Base-by-base conservation (phyloP, 2,888 invertebrate species). In the Diloba caeruleocephala region DNA sequence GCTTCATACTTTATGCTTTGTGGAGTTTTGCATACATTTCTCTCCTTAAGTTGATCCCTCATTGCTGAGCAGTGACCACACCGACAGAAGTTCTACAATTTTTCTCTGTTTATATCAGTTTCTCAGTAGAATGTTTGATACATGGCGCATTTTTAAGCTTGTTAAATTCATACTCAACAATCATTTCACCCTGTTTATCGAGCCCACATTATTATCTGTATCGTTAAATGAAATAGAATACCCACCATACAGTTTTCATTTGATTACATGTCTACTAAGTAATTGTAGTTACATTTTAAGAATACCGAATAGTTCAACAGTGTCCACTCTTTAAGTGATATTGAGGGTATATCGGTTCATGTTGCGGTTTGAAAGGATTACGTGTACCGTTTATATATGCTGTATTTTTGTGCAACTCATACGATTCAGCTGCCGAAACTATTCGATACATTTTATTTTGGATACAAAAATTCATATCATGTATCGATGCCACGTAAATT, bases 181-280 rank as follows among this genome's bases (percentile, higher is more conserved):
- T 1, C 7, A 3, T 4, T 8, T 12, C 36, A 28, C 42, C 29
- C 54, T 67, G 62, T 65, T 52, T 67, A 61, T 52, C 39, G 42
- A 61, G 57, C 62, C 62, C 42, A 57, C 63, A 68, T 68, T 63
- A 68, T 58, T 59, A 60, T 34, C 54, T 32, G 32, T 63, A 54
- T 66, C 66, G 66, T 65, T 63, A 55, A 64, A 66, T 66, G 61
- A 51, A 70, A 70, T 66, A 63, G 67, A 59, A 53, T 50, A 50
- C 61, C 36, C 61, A 45, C 50, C 43, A 56, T 53, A 54, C 41
- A 59, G 63, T 59, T 60, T 67, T 68, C 72, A 54, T 71, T 71
- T 50, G 72, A 68, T 64, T 71, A 71, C 61, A 64, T 50, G 49
- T 53, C 55, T 57, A 58, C 55, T 71, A 71, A 71, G 70, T 71